These are phyloP conservation scores for Trematomus bernacchii DNA, from an alignment of 2,797 vertebrate genomes.

Conservation along the genomic window DNA sequence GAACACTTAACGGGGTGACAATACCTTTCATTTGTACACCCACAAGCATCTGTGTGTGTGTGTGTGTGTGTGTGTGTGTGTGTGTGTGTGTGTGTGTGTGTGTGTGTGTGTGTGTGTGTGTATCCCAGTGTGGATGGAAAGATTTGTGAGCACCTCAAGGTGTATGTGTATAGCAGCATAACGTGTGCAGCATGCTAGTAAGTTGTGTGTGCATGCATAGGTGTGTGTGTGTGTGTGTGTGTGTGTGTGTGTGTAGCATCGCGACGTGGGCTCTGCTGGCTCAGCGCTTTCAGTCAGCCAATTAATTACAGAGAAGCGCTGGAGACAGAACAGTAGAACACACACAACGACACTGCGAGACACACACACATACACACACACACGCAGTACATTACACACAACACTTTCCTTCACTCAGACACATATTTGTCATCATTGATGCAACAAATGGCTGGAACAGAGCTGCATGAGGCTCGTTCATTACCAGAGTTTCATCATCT, in stretches of 20 bases:
- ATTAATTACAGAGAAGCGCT: constrained; percentile 83
- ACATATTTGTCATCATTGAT: constrained; percentile 67
- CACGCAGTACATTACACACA: constrained; percentile 58
- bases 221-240: constrained; percentile 25
- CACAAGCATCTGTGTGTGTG: neutral
- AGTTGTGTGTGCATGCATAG: constrained; percentile 33
- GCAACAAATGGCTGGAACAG: constrained; percentile 70
- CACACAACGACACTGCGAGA: constrained; percentile 57
- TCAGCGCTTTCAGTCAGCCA: constrained; percentile 82
- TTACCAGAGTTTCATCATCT: constrained; percentile 49
- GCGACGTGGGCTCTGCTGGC: constrained; percentile 76
- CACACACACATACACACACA: constrained; percentile 43
- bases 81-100: neutral
- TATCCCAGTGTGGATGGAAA: neutral
- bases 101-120: constrained; percentile 6
- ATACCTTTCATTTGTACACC: constrained; percentile 58
- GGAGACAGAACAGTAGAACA: constrained; percentile 75
- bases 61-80: constrained; percentile 2
- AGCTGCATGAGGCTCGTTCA: constrained; percentile 59
- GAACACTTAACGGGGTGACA: constrained; percentile 47
- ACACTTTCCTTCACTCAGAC: constrained; percentile 52
- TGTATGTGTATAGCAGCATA: constrained; percentile 17
- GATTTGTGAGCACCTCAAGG: constrained; percentile 23
- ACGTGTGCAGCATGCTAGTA: constrained; percentile 20
- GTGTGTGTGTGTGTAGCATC: constrained; percentile 40